Conservation (phyloP, 1,140 invertebrate species). For the Drosophila prosaltans region DNA sequence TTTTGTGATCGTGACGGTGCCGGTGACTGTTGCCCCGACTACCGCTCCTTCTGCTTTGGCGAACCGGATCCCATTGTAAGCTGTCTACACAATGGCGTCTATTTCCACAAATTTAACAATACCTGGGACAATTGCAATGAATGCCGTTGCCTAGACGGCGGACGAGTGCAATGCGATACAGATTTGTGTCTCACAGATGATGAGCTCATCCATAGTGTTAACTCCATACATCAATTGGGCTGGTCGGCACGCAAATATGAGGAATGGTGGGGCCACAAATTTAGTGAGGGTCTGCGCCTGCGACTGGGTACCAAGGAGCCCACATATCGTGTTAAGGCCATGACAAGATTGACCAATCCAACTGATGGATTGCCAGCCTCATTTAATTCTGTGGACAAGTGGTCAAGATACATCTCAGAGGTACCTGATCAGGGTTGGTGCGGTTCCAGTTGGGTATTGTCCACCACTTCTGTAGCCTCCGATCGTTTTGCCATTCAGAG, state of each 20-base stretch:
- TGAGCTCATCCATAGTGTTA: slow-evolving; percentile 87
- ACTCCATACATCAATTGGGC: slow-evolving; percentile 84
- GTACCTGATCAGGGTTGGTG: slow-evolving; percentile 96
- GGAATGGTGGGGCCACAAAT: slow-evolving; percentile 91
- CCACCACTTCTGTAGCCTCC: slow-evolving; percentile 91
- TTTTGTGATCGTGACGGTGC: slow-evolving; percentile 90
- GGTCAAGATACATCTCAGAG: slow-evolving; percentile 88
- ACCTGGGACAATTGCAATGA: slow-evolving; percentile 89
- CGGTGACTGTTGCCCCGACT: slow-evolving; percentile 96
- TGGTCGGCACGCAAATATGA: slow-evolving; percentile 93
- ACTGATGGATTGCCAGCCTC: slow-evolving; percentile 84
- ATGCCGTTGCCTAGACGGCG: slow-evolving; percentile 87
- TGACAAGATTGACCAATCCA: slow-evolving; percentile 88
- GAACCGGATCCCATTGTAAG: slow-evolving; percentile 63
- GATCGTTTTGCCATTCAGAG: slow-evolving; percentile 93
- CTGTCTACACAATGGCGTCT: slow-evolving; percentile 67
- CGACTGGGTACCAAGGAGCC: slow-evolving; percentile 87
- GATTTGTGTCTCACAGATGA: slow-evolving; percentile 90
- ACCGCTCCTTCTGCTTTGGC: slow-evolving; percentile 88
- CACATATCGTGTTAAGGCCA: slow-evolving; percentile 86
- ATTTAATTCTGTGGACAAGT: slow-evolving; percentile 90
- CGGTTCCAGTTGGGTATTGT: slow-evolving; percentile 96
- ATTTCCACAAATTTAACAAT: slow-evolving; percentile 72
- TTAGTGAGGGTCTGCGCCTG: slow-evolving; percentile 90
- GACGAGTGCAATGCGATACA: slow-evolving; percentile 87